phyloP scores from a whole-genome alignment of 1,140 invertebrate genomes.

The Temnothorax nylanderi region DNA sequence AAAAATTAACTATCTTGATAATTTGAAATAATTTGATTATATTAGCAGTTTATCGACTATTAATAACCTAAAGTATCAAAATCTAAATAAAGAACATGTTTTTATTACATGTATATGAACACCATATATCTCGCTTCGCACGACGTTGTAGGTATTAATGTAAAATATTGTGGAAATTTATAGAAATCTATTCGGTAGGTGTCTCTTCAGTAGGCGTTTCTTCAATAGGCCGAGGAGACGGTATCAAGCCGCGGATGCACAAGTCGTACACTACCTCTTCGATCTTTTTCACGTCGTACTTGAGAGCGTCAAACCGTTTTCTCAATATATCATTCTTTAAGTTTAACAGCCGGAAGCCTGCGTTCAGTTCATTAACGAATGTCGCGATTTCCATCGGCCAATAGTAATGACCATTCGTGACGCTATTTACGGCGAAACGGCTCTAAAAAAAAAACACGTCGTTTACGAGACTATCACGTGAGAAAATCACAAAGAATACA shows the following conservation, averaged over 20 bases:
- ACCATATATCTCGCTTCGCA: neutral
- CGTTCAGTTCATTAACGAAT: slow-evolving; percentile 94
- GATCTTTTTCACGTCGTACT: slow-evolving; percentile 97
- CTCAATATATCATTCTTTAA: slow-evolving; percentile 96
- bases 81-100: neutral
- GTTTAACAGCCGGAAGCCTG: slow-evolving; percentile 95
- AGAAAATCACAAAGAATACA: slow-evolving; percentile 50
- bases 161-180: slow-evolving; percentile 24
- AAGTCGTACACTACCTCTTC: slow-evolving; percentile 98
- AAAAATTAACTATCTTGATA: neutral
- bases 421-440: slow-evolving; percentile 94
- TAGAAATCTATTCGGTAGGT: slow-evolving; percentile 21
- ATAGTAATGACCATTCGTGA: slow-evolving; percentile 93
- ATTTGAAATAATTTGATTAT: neutral
- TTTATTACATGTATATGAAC: slow-evolving; percentile 11
- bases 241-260: slow-evolving; percentile 92
- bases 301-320: slow-evolving; percentile 95
- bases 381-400: slow-evolving; percentile 93
- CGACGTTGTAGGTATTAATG: slow-evolving; percentile 9
- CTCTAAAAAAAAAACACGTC: slow-evolving; percentile 75
- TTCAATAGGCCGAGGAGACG: slow-evolving; percentile 68
- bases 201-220: slow-evolving; percentile 49
- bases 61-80: slow-evolving; percentile 17
- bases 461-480: neutral
- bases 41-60: neutral